phyloP scores from a whole-genome alignment of 2,888 invertebrate species.

The Drosophila subsilvestris region DNA sequence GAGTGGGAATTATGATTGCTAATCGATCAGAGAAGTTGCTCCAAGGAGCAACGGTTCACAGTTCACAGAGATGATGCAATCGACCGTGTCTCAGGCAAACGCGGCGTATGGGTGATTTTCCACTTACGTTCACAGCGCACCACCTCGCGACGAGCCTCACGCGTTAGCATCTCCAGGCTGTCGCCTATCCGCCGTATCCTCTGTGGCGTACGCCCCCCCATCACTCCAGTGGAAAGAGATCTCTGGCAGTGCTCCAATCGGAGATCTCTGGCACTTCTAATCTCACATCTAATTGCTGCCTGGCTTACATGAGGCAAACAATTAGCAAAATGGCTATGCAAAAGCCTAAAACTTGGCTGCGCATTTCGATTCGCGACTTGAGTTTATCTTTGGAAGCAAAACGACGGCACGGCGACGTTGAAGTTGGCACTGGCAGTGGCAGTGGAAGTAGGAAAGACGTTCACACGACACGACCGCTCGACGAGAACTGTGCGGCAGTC shows the following conservation, averaged over 20 bases:
- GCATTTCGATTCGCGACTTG: slow-evolving; percentile 59
- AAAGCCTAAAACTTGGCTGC: slow-evolving; percentile 77
- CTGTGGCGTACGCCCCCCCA: slow-evolving; percentile 60
- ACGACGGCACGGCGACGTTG: slow-evolving; percentile 6
- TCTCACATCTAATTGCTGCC: slow-evolving; percentile 37
- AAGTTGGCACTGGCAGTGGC: no score
- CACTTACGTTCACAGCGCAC: slow-evolving; percentile 78
- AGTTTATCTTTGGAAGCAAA: slow-evolving; percentile 17
- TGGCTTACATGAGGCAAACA: slow-evolving; percentile 68
- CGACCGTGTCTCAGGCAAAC: not conserved
- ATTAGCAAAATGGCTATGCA: slow-evolving; percentile 78
- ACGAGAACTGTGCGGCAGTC: slow-evolving; percentile 66
- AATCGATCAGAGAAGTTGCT: slow-evolving; percentile 56
- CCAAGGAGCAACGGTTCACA: not conserved
- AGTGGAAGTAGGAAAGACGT: slow-evolving; percentile 53
- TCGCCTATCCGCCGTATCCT: slow-evolving; percentile 68
- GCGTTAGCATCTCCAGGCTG: slow-evolving; percentile 77
- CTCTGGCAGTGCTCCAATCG: slow-evolving; percentile 1
- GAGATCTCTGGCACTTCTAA: slow-evolving; percentile 28
- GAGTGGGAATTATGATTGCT: slow-evolving; percentile 15
- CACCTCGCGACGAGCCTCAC: slow-evolving; percentile 69
- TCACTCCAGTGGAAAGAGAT: slow-evolving; percentile 10
- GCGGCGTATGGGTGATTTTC: slow-evolving; percentile 34
- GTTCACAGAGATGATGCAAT: slow-evolving; percentile 12
- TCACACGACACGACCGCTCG: slow-evolving; percentile 63